These are phyloP conservation scores for Trypoxylon attenuatum DNA, from an alignment of 2,888 invertebrate genomes.

Conservation along the genomic window DNA sequence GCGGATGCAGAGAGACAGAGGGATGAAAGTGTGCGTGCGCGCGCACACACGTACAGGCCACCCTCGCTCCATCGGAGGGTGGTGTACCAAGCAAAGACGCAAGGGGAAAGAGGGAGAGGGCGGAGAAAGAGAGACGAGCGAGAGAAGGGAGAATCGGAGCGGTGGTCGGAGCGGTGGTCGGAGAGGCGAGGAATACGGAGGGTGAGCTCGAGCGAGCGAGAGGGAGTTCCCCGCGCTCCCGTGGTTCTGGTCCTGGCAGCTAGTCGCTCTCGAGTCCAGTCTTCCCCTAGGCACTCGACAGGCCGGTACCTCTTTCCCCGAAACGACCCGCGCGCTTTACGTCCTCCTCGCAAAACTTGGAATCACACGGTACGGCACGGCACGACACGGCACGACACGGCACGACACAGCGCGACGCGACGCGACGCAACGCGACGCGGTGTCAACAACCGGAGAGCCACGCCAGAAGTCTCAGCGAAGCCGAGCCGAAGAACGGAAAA, in stretches of 20 bases:
- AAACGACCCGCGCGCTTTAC: constrained; percentile 45
- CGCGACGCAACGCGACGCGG: too few relatives aligned
- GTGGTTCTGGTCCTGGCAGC: constrained; percentile 45
- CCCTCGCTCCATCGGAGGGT: not conserved
- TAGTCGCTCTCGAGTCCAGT: constrained; percentile 67
- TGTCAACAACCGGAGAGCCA: too few relatives aligned
- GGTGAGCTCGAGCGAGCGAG: constrained; percentile 22
- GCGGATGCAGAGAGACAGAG: constrained; percentile 9
- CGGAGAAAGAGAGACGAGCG: not conserved
- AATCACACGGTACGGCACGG: too few relatives aligned
- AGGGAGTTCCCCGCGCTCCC: constrained; percentile 41
- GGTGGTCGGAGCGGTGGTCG: not conserved
- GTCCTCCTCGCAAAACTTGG: constrained; percentile 48
- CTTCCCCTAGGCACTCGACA: constrained; percentile 72
- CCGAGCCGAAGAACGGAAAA: too few relatives aligned
- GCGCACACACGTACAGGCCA: too few relatives aligned
- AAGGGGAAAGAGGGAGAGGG: not conserved
- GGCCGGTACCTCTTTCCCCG: constrained; percentile 61
- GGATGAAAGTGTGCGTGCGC: constrained; percentile 8
- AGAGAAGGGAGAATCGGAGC: not conserved
- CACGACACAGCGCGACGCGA: too few relatives aligned
- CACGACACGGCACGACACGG: too few relatives aligned
- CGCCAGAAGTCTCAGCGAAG: too few relatives aligned
- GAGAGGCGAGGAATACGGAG: constrained; percentile 15
- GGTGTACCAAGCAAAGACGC: not conserved